These are phyloP conservation scores for Grapholita molesta DNA, from an alignment of 1,140 invertebrate species.

Conservation along the genomic window DNA sequence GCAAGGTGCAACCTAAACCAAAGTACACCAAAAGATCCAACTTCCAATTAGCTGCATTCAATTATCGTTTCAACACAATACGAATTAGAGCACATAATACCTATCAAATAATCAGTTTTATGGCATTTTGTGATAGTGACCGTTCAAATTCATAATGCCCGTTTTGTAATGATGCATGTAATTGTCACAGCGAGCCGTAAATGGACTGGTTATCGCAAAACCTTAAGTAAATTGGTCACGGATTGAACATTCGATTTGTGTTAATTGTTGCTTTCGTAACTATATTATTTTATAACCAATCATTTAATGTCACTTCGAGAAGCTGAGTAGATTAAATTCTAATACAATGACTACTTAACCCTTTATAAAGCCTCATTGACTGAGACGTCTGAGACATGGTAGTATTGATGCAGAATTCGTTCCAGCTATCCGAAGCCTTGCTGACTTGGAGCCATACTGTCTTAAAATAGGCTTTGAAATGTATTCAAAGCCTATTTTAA, in stretches of 20 bases:
- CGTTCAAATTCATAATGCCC: background rate
- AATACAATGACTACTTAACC: too few species aligned
- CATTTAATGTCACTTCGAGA: background rate
- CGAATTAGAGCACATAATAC: background rate
- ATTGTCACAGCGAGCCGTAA: background rate
- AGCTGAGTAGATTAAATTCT: background rate
- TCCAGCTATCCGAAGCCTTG: too few species aligned
- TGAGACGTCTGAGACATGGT: too few species aligned
- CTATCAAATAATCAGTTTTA: background rate
- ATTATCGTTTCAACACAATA: background rate
- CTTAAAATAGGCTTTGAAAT: too few species aligned
- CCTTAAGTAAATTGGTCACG: constrained; percentile 8
- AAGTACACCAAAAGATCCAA: background rate
- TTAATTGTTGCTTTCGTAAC: constrained; percentile 6
- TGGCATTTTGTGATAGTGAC: background rate
- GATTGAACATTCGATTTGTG: constrained; percentile 1
- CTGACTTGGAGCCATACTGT: too few species aligned
- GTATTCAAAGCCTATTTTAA: too few species aligned
- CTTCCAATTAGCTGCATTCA: background rate
- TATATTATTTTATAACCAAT: background rate
- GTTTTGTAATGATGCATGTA: constrained; percentile 8
- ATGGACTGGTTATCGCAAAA: background rate
- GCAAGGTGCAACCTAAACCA: background rate
- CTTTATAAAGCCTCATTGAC: too few species aligned
- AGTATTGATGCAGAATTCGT: too few species aligned